Evolutionary conservation across 2,888 invertebrate species (phyloP).

Genomic region (Protophormia terraenovae): DNA sequence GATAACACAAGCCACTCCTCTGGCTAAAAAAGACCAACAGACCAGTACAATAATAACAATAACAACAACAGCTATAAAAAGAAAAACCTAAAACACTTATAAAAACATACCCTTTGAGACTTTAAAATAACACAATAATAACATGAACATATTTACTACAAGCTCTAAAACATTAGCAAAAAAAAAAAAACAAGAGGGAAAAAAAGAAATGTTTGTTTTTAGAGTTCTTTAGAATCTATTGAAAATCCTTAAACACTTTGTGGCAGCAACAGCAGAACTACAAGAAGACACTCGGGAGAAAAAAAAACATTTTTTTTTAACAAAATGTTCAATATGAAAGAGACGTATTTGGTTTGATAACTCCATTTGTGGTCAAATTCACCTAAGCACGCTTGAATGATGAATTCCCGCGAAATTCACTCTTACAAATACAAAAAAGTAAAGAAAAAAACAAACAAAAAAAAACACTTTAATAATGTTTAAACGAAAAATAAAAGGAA

Average conservation of each 20-base stretch:
- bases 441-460: conserved; percentile 25
- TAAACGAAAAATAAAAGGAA: conserved; percentile 23
- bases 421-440: conserved; percentile 46
- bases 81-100: conserved; percentile 44
- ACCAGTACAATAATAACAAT: background rate
- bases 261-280: too few species aligned
- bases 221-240: conserved; percentile 64
- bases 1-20: conserved; percentile 67
- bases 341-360: conserved; percentile 81
- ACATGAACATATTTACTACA: too few species aligned
- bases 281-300: background rate
- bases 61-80: background rate
- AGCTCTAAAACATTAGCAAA: background rate
- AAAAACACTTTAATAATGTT: conserved; percentile 60
- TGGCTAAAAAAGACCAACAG: conserved; percentile 33
- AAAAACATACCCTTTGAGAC: conserved; percentile 66
- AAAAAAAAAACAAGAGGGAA: too few species aligned
- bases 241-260: conserved; percentile 58
- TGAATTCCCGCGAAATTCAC: conserved; percentile 79
- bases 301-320: background rate
- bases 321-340: conserved; percentile 70
- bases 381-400: conserved; percentile 76
- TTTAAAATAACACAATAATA: conserved; percentile 49
- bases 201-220: conserved; percentile 10
- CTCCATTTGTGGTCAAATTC: conserved; percentile 80